Base-by-base conservation (phyloP, 2,888 invertebrate species). In the Meloe dianella region DNA sequence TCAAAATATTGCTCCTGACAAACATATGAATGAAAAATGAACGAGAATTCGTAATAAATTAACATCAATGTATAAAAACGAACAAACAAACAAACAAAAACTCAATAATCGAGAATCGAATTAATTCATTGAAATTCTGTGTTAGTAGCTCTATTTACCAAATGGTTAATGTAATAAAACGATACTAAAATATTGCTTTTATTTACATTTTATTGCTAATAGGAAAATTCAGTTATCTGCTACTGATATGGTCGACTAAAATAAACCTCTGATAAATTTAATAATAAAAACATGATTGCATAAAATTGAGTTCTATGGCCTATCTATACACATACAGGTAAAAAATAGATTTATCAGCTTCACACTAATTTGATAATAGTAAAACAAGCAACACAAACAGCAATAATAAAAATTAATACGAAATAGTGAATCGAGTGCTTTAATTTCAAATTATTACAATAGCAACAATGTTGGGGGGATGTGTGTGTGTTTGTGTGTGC, bases 181-280 rank as follows among this genome's bases (percentile, higher is more conserved):
- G 7, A 5, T n/a, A n/a, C 41, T 17, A n/a, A 41, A 41, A 41
- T 17, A 41, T 41, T 41, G 41, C 17, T 17, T 41, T 41, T 41
- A 17, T 41, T 41, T 41, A 41, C 41, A 41, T 41, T 41, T 41
- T 41, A 41, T n/a, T 41, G 41, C 41, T 41, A 41, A 41, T 41
- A 17, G 41, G 41, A n/a, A 41, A 41, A 41, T 41, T 41, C 41
- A 41, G 41, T 41, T 41, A 41, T 41, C 41, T 41, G 41, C 1
- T 41, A 41, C 17, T 7, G 12, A 35, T 17, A 8, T 41, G n/a
- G 17, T 3, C 41, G 41, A 17, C 17, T 41, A n/a, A n/a, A 41
- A 41, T 41, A 17, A 41, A 41, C 17, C n/a, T n/a, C n/a, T 41
- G 41, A 41, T 41, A 41, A 41, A 41, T 41, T 41, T 8, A 17